Conservation (phyloP, 2,888 invertebrate species). For the Lithophane leautieri region DNA sequence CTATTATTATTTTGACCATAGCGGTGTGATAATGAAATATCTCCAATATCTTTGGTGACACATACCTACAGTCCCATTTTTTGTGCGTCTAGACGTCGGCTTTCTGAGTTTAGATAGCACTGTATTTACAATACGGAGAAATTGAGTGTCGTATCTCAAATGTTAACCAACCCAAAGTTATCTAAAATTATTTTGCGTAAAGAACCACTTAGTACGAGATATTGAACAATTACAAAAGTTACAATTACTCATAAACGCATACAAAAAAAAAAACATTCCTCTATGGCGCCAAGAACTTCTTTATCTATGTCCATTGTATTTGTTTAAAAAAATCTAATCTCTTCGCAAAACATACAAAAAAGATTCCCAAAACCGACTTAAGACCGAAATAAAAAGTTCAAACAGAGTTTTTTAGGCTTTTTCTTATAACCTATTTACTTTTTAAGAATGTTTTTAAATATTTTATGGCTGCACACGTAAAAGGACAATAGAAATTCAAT, state of each 20-base stretch:
- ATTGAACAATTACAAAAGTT: constrained; percentile 18
- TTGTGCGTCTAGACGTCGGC: constrained; percentile 40
- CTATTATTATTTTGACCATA: constrained; percentile 1
- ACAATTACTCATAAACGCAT: constrained; percentile 11
- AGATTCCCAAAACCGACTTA: constrained; percentile 28
- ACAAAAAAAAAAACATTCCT: constrained; percentile 35
- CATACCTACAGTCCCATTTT: constrained; percentile 3
- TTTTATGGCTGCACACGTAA: constrained; percentile 47
- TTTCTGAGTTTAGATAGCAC: constrained; percentile 14
- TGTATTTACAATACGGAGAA: constrained; percentile 18
- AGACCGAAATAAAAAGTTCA: constrained; percentile 9
- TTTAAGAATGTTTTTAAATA: constrained; percentile 51
- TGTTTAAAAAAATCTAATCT: constrained; percentile 43
- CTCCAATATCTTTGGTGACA: constrained; percentile 2
- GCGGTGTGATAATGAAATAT: not conserved
- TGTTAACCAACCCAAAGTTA: not conserved
- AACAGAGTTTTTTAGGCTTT: not conserved
- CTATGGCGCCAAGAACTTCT: constrained; percentile 53
- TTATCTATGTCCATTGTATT: constrained; percentile 41
- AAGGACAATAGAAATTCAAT: constrained; percentile 54
- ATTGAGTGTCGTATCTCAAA: not conserved
- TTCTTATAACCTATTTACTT: constrained; percentile 25
- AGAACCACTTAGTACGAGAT: not conserved
- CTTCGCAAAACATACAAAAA: constrained; percentile 59
- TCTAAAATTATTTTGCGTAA: constrained; percentile 9